Evolutionary conservation across 1,140 invertebrate species (phyloP).

Genomic region (Drosophila ananassae): DNA sequence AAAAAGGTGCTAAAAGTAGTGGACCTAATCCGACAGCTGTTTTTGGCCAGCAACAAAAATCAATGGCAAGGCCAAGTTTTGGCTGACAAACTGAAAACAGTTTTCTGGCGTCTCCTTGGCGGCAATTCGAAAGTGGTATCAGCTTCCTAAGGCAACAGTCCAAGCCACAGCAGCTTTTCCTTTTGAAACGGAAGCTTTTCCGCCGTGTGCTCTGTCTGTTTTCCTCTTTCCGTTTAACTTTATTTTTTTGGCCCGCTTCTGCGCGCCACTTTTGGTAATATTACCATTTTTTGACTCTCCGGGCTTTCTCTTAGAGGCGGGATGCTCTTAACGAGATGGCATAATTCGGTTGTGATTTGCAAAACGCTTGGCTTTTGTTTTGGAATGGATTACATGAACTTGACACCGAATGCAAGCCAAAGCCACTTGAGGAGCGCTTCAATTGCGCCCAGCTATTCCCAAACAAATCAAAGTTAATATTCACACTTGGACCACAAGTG

Average conservation of each 20-base stretch:
- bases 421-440: slow-evolving; percentile 4
- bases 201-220: slow-evolving; percentile 20
- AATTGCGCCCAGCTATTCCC: slow-evolving; percentile 3
- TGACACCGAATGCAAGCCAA: slow-evolving; percentile 44
- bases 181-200: slow-evolving; percentile 63
- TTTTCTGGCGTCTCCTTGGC: slow-evolving; percentile 58
- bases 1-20: not conserved
- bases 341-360: slow-evolving; percentile 46
- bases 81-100: slow-evolving; percentile 25
- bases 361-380: slow-evolving; percentile 24
- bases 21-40: slow-evolving; percentile 15
- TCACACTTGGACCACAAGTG: slow-evolving; percentile 16
- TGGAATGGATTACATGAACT: slow-evolving; percentile 61
- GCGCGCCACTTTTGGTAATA: slow-evolving; percentile 56
- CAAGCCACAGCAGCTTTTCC: slow-evolving; percentile 39
- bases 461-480: slow-evolving; percentile 8
- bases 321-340: slow-evolving; percentile 34
- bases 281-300: slow-evolving; percentile 23
- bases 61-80: slow-evolving; percentile 36
- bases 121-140: slow-evolving; percentile 44
- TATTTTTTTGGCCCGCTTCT: slow-evolving; percentile 65
- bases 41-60: slow-evolving; percentile 43
- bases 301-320: slow-evolving; percentile 44
- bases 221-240: slow-evolving; percentile 28
- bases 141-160: slow-evolving; percentile 11